Evolutionary conservation across 2,113 vertebrate genomes (phyloP), one percentile per base, ranked within the genome.

Genomic region (Craseonycteris thonglongyai): DNA sequence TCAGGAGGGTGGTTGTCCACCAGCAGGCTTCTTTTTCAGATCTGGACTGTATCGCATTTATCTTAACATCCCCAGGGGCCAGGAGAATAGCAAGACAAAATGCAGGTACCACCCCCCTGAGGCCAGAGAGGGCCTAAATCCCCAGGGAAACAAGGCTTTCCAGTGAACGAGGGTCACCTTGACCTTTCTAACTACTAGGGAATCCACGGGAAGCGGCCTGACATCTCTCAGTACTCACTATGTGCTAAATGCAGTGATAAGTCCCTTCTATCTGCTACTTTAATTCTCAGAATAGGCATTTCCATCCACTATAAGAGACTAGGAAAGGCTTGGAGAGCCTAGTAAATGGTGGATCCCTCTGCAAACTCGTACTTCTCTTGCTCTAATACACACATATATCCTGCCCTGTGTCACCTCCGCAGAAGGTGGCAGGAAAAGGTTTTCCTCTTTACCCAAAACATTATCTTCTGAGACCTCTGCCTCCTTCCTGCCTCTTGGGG

Each of bases 161-260:
- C 45, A 15, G 11, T 5, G 11, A 45, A 21, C 2, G 0, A 24
- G 11, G 15, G 19, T 42, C 26, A 30, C 12, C 2, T 38, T 47
- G 65, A 40, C 6, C 56, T 91, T 85, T 59, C 30, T 24, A 42
- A 59, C 61, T 22, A 58, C 30, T 63, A 49, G 21, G 63, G 26
- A 9, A 28, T 47, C 21, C 28, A 2, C 54, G 18, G 16, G 33
- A 65, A 72, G 35, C 21, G 16, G 15, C 16, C 14, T 72, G 45
- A 5, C 2, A 28, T 84, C 14, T 51, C 33, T 66, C 18, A 81
- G 22, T 26, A 33, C 10, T 14, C 7, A 35, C 22, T n/a, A 3
- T 63, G 7, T 86, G 51, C 33, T 80, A 47, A 54, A 14, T 18
- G 26, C 30, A 66, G 56, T 40, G 58, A 49, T 7, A 24, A 68